Evolutionary conservation across 1,140 invertebrate genomes (phyloP), one percentile per base, ranked within the genome.

Genomic region (Drosophila oshimai): DNA sequence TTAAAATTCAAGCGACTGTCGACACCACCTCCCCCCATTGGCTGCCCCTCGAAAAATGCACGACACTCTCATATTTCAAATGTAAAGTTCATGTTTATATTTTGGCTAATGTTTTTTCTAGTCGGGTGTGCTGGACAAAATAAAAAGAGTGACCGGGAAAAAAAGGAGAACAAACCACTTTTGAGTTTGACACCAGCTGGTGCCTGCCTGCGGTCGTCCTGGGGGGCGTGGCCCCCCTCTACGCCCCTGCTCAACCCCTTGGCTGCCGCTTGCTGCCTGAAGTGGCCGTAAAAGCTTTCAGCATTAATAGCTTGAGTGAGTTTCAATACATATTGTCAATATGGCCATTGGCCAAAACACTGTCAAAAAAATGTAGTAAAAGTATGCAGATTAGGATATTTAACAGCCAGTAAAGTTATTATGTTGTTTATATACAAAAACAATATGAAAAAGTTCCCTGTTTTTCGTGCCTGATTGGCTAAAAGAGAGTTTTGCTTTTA

Each of bases 141-240:
- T 45, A 60, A 55, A 57, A 73, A 42, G 31, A 36, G 28, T 67
- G 49, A 54, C 58, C 9, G 42, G 42, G 46, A 46, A 74, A 75
- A 79, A 49, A 68, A 37, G 22, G 31, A 65, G 61, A 73, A 70
- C 76, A 87, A 89, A 86, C 86, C 86, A 89, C 86, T 89, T 89
- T 89, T 89, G 87, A 89, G 76, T 83, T 73, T 89, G 80, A 89
- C 87, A 87, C 86, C 86, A 89, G 86, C 76, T 89, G 86, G 70
- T 89, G 77, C 80, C 67, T 49, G 80, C 75, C 81, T 89, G 87
- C 68, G 86, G 86, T 81, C 54, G 67, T 46, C 46, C 54, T 31
- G 42, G 18, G 31, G 36, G 39, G 36, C n/a, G 54, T 26, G 36
- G 26, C 15, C 53, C 39, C 41, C 29, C 39, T 28, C 37, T 9